phyloP scores from a whole-genome alignment of 2,113 vertebrate genomes.

The Microtus ochrogaster region DNA sequence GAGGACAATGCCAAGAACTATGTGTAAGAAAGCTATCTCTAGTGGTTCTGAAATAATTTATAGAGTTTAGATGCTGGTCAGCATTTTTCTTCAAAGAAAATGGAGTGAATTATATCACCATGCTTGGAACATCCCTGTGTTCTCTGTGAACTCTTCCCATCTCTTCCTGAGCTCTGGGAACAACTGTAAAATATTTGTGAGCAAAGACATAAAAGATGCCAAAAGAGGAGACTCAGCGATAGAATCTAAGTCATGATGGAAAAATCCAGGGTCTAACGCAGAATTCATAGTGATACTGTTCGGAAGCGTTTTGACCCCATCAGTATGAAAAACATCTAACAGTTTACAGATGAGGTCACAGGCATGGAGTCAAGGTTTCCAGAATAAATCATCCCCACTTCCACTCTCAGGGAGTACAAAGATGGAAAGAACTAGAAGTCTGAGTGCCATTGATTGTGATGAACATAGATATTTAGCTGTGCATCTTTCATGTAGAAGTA shows the following conservation, averaged over 20 bases:
- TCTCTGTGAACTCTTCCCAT: neutral
- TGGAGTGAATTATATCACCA: neutral
- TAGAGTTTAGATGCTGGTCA: neutral
- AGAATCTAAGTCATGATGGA: conserved; percentile 40
- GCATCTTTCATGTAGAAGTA: neutral
- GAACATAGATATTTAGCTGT: neutral
- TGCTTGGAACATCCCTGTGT: neutral
- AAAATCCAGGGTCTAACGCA: neutral
- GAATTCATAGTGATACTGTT: conserved; percentile 1
- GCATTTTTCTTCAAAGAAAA: conserved; percentile 51
- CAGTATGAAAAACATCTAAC: conserved; percentile 64
- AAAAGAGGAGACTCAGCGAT: neutral
- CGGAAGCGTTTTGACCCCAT: conserved; percentile 45
- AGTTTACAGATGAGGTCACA: conserved; percentile 71
- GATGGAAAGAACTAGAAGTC: conserved; percentile 1
- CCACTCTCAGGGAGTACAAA: conserved; percentile 30
- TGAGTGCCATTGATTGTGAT: conserved; percentile 35
- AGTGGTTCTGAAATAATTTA: neutral
- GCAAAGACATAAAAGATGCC: conserved; percentile 22
- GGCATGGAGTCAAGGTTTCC: conserved; percentile 35
- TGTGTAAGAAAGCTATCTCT: neutral
- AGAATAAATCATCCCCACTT: conserved; percentile 65
- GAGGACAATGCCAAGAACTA: neutral
- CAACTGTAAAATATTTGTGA: neutral
- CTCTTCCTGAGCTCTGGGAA: conserved; percentile 18